Conservation (phyloP, 1,140 invertebrate species). For the Drosophila rufa region DNA sequence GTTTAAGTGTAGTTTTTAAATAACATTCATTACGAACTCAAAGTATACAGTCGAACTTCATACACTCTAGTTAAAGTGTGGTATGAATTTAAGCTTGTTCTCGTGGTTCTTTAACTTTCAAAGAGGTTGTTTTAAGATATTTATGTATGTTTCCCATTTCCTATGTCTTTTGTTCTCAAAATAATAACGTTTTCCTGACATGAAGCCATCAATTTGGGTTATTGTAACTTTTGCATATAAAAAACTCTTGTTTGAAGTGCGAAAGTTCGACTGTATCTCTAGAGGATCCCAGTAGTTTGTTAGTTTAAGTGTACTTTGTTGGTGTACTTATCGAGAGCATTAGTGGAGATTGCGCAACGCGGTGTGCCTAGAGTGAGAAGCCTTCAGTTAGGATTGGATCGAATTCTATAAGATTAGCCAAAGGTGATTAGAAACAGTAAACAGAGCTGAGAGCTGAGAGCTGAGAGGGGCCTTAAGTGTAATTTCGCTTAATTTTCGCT, state of each 20-base stretch:
- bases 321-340: constrained; percentile 39
- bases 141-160: background rate
- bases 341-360: constrained; percentile 43
- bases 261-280: constrained; percentile 14
- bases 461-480: constrained; percentile 45
- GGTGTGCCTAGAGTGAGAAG: constrained; percentile 51
- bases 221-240: background rate
- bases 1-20: constrained; percentile 15
- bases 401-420: constrained; percentile 5
- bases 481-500: constrained; percentile 63
- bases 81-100: background rate
- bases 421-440: constrained; percentile 28
- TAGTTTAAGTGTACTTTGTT: constrained; percentile 30
- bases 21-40: constrained; percentile 15
- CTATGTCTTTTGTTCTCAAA: background rate
- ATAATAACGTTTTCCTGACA: background rate
- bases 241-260: background rate
- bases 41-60: constrained; percentile 19
- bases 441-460: constrained; percentile 7
- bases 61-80: background rate
- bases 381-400: constrained; percentile 8
- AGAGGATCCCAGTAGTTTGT: constrained; percentile 18
- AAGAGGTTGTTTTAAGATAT: too few relatives aligned
- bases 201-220: background rate
- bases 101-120: background rate